Evolutionary conservation across 2,888 invertebrate species (phyloP), one percentile per base, ranked within the genome.

Genomic region (Trichogramma evanescens): DNA sequence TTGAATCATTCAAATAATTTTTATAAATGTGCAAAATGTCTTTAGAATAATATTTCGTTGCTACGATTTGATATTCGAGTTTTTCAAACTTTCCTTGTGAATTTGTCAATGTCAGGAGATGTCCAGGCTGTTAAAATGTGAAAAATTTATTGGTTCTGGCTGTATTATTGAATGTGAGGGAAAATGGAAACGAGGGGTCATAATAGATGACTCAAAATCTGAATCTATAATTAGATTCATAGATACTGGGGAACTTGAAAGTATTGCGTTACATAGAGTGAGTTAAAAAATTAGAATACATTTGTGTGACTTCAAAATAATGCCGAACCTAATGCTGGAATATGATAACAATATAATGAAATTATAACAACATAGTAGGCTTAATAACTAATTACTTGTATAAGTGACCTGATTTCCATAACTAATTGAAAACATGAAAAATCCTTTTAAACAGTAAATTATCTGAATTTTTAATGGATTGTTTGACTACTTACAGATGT

Each of bases 401-500:
- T 6, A 51, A 38, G 39, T 13, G 5, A 51, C 39, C 38, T 4
- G n/a, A 6, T 39, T 51, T 51, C 6, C n/a, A 51, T 6, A 39
- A 38, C 38, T 40, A 51, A 51, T 38, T 26, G 38, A 38, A 26
- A 26, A 26, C 26, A 26, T 26, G 26, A 26, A 26, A 26, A 26
- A 26, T 26, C 26, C 26, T 26, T 26, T 26, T 26, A 26, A 26
- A 26, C 26, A 26, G 3, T 26, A 26, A 26, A 26, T 26, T 26
- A 26, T 26, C 26, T 26, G 3, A 13, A 52, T 57, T 43, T 3
- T 53, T 40, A 9, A 39, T 45, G 10, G 40, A 40, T 46, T 38
- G 42, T 50, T 10, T n/a, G 46, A 48, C 6, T 7, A 48, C 51
- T 4, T 48, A 10, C 72, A 84, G 84, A 73, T 84, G 56, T 79